These are phyloP conservation scores for Hyalella azteca DNA, from an alignment of 2,888 invertebrate species.

Conservation along the genomic window DNA sequence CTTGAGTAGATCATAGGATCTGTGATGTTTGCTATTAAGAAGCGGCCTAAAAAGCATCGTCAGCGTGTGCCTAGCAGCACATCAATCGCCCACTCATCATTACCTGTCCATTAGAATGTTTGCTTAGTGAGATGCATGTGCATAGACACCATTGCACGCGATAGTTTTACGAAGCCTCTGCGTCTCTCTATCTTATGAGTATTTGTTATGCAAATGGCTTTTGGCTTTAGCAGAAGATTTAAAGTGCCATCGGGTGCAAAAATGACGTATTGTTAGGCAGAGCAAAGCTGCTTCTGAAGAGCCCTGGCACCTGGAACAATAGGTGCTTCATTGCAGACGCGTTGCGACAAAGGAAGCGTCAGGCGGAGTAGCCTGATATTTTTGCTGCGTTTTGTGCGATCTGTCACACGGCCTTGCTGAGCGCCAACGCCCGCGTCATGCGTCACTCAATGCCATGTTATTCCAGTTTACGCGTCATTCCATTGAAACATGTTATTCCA, in stretches of 20 bases:
- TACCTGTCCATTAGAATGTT: constrained; percentile 10
- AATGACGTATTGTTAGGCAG: constrained; percentile 28
- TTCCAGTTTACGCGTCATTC: no score
- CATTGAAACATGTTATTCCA: no score
- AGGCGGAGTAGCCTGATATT: no score
- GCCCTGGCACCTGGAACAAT: constrained; percentile 7
- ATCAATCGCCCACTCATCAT: constrained; percentile 24
- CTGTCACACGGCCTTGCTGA: no score
- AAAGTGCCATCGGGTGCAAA: constrained; percentile 28
- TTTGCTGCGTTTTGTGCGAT: no score
- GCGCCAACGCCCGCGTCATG: no score
- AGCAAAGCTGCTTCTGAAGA: constrained; percentile 15
- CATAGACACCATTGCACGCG: neutral
- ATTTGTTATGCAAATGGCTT: constrained; percentile 35
- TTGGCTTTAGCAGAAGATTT: constrained; percentile 28
- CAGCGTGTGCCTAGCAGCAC: neutral
- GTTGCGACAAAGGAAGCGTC: neutral
- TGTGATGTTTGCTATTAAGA: neutral
- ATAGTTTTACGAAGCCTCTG: constrained; percentile 20
- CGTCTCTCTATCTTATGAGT: constrained; percentile 10
- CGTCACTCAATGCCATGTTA: no score
- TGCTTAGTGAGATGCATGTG: constrained; percentile 21
- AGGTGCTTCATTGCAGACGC: constrained; percentile 5
- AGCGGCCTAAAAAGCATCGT: neutral
- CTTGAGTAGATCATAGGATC: constrained; percentile 1